Evolutionary conservation across 1,140 invertebrate species (phyloP), one percentile per base, ranked within the genome.

Genomic region (Gryllus bimaculatus): DNA sequence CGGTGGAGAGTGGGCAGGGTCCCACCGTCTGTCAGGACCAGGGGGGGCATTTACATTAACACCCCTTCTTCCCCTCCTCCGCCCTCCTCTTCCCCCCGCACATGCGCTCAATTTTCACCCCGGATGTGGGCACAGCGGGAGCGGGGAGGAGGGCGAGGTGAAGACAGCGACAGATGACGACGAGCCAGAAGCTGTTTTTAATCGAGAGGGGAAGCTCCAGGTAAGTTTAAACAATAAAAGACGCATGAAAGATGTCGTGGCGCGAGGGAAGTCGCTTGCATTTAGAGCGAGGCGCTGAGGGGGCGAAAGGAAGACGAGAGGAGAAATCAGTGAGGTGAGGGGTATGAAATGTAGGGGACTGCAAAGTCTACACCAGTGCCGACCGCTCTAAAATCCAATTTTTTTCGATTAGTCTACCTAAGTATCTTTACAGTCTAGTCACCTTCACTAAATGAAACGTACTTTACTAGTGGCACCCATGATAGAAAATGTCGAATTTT

Each of bases 171-270:
- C 54, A 2, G 54, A 66, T 66, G 54, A 66, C 54, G 54, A 10
- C 54, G 54, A 66, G 54, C 54, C 54, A 66, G 54, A 66, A 66
- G 54, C 54, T 66, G 54, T 66, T 66, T 66, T 66, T 66, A 66
- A 66, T 3, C 2, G 2, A 1, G 54, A 66, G 54, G 7, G 54
- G 54, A 7, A 2, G 54, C 10, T 10, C 54, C 54, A 66, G 7
- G 54, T 1, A 3, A 66, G 54, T 3, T 66, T 66, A 3, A 66
- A 66, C 54, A 66, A 66, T 66, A 66, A 66, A 66, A 66, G 54
- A 66, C 54, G 54, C 54, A 66, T 66, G 54, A 66, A 66, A 66
- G 54, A 66, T 66, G 54, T 18, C 54, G 54, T 1, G 54, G 10
- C 10, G 54, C 1, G 26, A 66, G 54, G 54, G 54, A 66, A 66